Percentiles rank a stretch among this genome's conserved stretches.
These are phyloP conservation scores for Cossypha dichroa DNA, from an alignment of 2,797 vertebrate genomes.

Conservation along the genomic window DNA sequence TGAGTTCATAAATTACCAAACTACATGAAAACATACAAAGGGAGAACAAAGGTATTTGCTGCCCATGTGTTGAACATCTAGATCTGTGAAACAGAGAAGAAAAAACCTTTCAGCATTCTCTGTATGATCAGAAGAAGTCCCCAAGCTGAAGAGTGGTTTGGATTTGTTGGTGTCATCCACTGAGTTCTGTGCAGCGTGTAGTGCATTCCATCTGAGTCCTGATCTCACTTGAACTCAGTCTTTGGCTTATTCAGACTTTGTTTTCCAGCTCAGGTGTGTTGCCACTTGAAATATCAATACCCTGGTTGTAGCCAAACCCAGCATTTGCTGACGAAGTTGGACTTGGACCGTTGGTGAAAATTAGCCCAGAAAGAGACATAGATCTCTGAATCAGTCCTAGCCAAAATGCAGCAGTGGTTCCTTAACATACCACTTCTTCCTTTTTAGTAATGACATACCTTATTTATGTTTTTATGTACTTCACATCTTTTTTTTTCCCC, in stretches of 20 bases:
- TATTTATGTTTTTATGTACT: not conserved
- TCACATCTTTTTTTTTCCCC: not conserved
- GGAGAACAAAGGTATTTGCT: not conserved
- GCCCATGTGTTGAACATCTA: not conserved
- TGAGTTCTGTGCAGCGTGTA: not conserved
- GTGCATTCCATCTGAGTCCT: not conserved
- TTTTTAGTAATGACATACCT: not conserved
- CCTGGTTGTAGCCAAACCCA: not conserved
- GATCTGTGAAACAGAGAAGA: not conserved
- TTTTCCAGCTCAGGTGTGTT: not conserved
- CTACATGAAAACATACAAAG: not conserved
- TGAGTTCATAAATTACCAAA: not conserved
- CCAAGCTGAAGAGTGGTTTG: not conserved
- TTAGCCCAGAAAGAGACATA: not conserved
- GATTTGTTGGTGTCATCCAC: not conserved
- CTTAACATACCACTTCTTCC: not conserved
- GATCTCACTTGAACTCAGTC: not conserved
- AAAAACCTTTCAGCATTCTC: not conserved
- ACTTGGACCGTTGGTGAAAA: not conserved
- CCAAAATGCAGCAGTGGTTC: not conserved
- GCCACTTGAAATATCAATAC: not conserved
- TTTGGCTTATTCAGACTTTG: not conserved
- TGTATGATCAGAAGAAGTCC: not conserved
- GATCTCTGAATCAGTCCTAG: not conserved
- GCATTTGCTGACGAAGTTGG: not conserved